Evolutionary conservation across 2,113 vertebrate species (phyloP).

Genomic region (Zootoca vivipara): DNA sequence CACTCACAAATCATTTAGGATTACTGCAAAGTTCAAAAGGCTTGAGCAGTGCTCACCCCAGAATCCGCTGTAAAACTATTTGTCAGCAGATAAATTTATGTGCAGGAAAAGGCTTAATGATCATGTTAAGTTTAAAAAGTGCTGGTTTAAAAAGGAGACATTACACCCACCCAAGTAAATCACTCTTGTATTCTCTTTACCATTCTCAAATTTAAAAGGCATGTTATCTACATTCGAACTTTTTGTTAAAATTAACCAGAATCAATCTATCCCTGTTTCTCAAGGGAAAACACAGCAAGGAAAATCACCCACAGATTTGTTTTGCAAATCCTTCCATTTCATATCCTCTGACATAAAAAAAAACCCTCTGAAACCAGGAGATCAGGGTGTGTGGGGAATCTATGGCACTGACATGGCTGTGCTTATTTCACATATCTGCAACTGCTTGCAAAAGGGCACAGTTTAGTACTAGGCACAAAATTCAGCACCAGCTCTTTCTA

Average conservation of each 20-base stretch:
- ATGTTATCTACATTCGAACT: background rate
- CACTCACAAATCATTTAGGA: background rate
- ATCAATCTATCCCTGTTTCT: background rate
- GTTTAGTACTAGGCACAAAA: background rate
- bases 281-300: background rate
- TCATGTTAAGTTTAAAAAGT: background rate
- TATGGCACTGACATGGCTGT: background rate
- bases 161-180: background rate
- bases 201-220: background rate
- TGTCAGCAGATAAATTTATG: background rate
- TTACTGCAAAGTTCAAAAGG: background rate
- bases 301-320: background rate
- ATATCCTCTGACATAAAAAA: background rate
- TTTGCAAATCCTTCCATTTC: background rate
- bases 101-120: background rate
- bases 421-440: background rate
- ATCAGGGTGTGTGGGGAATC: background rate
- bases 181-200: background rate
- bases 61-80: background rate
- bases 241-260: background rate
- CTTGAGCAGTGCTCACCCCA: background rate
- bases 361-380: background rate
- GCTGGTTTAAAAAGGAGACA: background rate
- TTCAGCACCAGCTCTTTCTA: background rate
- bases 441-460: background rate